These are phyloP conservation scores for Phalacrocorax carbo DNA, from an alignment of 2,113 vertebrate genomes.

Conservation along the genomic window DNA sequence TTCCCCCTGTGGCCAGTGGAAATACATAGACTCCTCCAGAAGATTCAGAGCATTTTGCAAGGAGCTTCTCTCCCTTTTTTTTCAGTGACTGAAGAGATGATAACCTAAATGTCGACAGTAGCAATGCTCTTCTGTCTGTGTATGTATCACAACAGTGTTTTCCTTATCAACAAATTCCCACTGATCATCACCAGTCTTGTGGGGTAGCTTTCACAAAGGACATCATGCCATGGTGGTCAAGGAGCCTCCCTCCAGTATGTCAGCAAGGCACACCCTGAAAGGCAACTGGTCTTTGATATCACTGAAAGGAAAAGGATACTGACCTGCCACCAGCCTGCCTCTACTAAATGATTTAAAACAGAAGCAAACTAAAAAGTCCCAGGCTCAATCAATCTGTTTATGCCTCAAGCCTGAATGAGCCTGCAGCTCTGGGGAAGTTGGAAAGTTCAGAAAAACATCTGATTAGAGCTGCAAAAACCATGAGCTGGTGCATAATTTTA, in stretches of 20 bases:
- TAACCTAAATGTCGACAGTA: background rate
- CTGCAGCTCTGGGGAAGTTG: background rate
- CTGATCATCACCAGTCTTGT: background rate
- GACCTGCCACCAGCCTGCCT: background rate
- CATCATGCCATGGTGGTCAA: background rate
- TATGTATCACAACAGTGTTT: background rate
- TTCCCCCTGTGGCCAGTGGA: background rate
- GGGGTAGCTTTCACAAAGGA: background rate
- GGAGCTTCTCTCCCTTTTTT: background rate
- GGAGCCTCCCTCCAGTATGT: background rate
- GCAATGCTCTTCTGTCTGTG: background rate
- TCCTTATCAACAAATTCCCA: background rate
- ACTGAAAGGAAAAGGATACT: background rate
- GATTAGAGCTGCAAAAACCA: background rate
- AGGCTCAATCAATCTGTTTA: background rate
- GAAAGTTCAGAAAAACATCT: conserved; percentile 4
- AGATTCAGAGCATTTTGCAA: background rate
- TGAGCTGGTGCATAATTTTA: background rate
- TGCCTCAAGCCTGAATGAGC: background rate
- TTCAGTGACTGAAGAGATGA: background rate
- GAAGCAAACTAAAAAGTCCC: background rate
- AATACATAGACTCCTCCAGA: background rate
- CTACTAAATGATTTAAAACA: background rate
- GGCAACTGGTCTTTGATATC: background rate
- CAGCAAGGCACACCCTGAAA: background rate